These are phyloP conservation scores for Bradypodion pumilum DNA, from an alignment of 2,797 vertebrate genomes.

Conservation along the genomic window DNA sequence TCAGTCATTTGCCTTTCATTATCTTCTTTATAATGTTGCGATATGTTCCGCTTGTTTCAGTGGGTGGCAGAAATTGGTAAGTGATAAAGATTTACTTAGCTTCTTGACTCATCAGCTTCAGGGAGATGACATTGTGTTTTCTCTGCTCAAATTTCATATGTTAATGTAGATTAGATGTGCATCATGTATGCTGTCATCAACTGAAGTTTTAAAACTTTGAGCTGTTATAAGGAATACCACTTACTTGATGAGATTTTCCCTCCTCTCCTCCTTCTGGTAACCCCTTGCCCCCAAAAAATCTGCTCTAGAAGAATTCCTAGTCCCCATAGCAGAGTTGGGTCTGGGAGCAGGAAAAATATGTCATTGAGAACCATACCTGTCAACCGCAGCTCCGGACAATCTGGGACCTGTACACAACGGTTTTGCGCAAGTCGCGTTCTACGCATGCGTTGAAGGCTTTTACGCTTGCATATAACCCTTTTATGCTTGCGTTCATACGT, in stretches of 20 bases:
- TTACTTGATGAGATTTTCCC: neutral
- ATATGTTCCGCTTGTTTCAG: neutral
- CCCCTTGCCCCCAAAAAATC: neutral
- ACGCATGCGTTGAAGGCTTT: no score
- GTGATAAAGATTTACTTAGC: neutral
- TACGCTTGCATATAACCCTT: no score
- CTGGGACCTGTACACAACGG: no score
- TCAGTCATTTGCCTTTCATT: neutral
- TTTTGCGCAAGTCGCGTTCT: no score
- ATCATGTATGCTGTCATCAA: neutral
- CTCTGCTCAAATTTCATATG: neutral
- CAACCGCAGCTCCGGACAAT: no score
- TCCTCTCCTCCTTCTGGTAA: neutral
- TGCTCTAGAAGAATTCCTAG: neutral
- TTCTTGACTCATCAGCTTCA: neutral
- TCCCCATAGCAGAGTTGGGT: no score
- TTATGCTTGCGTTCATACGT: no score
- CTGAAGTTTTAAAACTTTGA: neutral
- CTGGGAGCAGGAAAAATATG: no score
- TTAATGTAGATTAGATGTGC: neutral
- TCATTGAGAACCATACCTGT: no score
- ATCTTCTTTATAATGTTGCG: neutral
- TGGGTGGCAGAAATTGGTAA: neutral
- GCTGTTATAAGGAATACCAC: neutral
- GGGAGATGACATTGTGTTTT: neutral